These are phyloP conservation scores for human DNA, from an alignment of 2,113 vertebrate species.

Conservation along the genomic window GRCh38 chr1:221488501-221489000, in stretches of 20 bases:
- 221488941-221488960: too few species aligned
- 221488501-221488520: background rate
- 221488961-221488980: background rate
- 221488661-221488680: background rate
- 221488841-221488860: background rate
- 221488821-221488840: background rate
- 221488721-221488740: background rate
- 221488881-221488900: background rate
- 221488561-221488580: background rate
- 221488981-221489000: rapidly evolving
- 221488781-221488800: background rate
- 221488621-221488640: background rate
- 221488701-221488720: background rate
- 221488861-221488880: background rate
- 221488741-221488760: background rate
- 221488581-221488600: background rate
- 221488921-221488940: rapidly evolving
- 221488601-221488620: background rate
- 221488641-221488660: background rate
- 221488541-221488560: too few species aligned
- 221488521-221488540: background rate
- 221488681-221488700: background rate
- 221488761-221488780: background rate
- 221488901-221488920: background rate
- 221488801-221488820: background rate